Evolutionary conservation across 1,140 invertebrate genomes (phyloP).

Genomic region (Theocolax elegans): DNA sequence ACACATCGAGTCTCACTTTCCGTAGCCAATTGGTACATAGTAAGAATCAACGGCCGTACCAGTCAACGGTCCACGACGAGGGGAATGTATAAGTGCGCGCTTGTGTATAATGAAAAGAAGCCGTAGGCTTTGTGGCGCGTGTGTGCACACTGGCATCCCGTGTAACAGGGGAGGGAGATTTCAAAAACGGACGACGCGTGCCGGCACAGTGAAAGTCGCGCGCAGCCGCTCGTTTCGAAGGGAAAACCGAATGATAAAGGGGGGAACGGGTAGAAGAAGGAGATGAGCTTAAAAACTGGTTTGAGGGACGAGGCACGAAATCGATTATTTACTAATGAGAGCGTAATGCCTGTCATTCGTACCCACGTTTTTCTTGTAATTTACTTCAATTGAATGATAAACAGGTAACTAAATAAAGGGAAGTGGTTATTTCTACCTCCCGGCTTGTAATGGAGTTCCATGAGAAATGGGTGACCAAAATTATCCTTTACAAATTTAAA

Average conservation of each 20-base stretch:
- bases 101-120: constrained; percentile 25
- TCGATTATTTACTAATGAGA: constrained; percentile 23
- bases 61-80: constrained; percentile 17
- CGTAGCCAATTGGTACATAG: neutral
- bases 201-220: constrained; percentile 23
- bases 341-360: neutral
- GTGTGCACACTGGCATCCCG: neutral
- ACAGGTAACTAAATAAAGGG: neutral
- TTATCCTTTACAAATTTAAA: too few species aligned
- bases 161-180: constrained; percentile 14
- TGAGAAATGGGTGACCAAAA: too few species aligned
- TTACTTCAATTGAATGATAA: neutral
- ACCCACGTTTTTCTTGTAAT: neutral
- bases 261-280: neutral
- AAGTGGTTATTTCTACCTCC: too few species aligned
- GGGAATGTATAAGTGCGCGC: neutral
- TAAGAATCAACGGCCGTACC: neutral
- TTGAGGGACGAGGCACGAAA: neutral
- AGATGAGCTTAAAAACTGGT: constrained; percentile 18
- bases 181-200: constrained; percentile 39
- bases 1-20: neutral
- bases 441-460: too few species aligned
- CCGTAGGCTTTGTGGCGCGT: constrained; percentile 17
- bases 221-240: too few species aligned
- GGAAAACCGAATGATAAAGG: neutral